Evolutionary conservation across 2,113 vertebrate species (phyloP).

Genomic region (Andinoacara biseriatus): DNA sequence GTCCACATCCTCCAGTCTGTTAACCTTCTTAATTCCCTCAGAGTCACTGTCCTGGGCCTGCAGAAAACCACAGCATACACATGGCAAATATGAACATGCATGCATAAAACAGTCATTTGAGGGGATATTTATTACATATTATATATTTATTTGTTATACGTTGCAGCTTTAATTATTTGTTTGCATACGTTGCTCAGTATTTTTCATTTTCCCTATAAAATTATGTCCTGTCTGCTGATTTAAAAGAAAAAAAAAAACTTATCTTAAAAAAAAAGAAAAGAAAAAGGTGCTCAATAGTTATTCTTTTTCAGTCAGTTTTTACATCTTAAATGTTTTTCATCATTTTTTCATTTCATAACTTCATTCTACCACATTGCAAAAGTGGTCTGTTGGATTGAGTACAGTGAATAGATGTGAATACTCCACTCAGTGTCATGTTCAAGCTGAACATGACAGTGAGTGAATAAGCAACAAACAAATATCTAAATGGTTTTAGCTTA

Average conservation of each 20-base stretch:
- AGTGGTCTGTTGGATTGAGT: not conserved
- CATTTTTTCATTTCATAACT: not conserved
- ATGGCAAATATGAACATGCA: not conserved
- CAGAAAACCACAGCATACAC: constrained; percentile 26
- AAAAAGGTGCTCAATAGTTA: too few relatives aligned
- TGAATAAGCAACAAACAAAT: not conserved
- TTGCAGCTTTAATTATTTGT: too few relatives aligned
- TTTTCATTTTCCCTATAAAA: not conserved
- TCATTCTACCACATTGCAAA: not conserved
- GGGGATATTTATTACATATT: too few relatives aligned
- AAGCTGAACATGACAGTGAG: not conserved
- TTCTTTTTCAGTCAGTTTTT: not conserved
- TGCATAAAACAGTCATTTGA: not conserved
- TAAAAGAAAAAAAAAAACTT: too few relatives aligned
- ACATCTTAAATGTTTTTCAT: not conserved
- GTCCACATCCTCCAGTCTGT: constrained; percentile 40
- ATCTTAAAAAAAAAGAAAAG: not conserved
- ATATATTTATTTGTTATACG: too few relatives aligned
- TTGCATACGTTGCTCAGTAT: too few relatives aligned
- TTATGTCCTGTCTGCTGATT: too few relatives aligned
- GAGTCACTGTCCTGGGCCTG: constrained; percentile 62
- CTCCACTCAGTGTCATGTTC: not conserved
- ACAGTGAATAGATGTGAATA: not conserved
- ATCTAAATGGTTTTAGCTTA: not conserved
- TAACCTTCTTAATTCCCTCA: constrained; percentile 48